A percentile compares a stretch with the other conserved stretches of the same genome.
Conservation (phyloP, 2,797 vertebrate species). For the Lepilemur ruficaudatus region DNA sequence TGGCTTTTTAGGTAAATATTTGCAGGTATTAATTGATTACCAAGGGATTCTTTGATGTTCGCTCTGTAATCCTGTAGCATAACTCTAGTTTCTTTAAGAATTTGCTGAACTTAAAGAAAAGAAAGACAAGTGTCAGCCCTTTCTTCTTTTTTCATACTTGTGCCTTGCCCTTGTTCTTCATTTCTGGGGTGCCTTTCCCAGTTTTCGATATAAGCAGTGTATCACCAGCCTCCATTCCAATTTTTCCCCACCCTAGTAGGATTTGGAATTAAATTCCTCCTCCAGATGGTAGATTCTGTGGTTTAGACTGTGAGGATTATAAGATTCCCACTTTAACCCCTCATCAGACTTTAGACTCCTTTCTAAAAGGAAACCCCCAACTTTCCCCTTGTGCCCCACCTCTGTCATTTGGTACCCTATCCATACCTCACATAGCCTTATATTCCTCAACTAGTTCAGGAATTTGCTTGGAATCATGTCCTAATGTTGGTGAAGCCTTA, state of each 20-base stretch:
- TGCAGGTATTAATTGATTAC: slow-evolving; percentile 59
- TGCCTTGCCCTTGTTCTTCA: background rate
- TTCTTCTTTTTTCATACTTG: background rate
- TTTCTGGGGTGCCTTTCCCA: background rate
- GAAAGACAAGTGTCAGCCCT: background rate
- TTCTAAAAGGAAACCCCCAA: background rate
- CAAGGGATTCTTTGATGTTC: slow-evolving; percentile 43
- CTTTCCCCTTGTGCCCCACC: background rate
- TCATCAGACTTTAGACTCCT: background rate
- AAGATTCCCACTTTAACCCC: background rate
- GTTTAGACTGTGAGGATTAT: background rate
- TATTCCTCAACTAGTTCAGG: background rate
- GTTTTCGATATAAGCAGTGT: background rate
- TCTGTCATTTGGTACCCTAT: background rate
- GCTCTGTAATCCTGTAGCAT: background rate
- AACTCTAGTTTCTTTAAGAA: slow-evolving; percentile 30
- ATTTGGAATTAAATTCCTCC: background rate
- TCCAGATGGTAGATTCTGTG: background rate
- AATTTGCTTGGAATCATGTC: background rate
- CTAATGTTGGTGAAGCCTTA: background rate
- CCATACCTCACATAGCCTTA: background rate
- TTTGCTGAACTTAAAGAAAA: background rate
- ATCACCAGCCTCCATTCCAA: background rate
- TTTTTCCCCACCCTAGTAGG: background rate
- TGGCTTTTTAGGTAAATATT: slow-evolving; percentile 62